Percentiles rank a stretch among this genome's conserved stretches.
These are phyloP conservation scores for Babylonia areolata DNA, from an alignment of 1,140 invertebrate species.

Conservation along the genomic window DNA sequence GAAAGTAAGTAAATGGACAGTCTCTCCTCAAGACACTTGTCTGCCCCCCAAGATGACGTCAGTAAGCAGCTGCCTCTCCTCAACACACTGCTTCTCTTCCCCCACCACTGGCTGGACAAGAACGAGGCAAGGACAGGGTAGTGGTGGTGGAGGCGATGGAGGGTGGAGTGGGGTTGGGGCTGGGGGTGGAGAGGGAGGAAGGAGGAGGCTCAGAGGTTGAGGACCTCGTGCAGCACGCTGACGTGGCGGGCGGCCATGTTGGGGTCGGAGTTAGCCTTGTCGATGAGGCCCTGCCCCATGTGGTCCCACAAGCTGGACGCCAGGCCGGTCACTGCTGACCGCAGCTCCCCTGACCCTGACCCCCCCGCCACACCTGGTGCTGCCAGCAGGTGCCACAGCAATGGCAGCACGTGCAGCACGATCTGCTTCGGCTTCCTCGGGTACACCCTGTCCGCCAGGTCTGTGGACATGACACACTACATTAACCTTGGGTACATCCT, in stretches of 20 bases:
- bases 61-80: no score
- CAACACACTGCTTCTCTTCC: neutral
- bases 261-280: constrained; percentile 67
- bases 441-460: constrained; percentile 71
- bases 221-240: constrained; percentile 66
- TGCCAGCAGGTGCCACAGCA: constrained; percentile 73
- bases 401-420: constrained; percentile 71
- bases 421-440: constrained; percentile 72
- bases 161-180: neutral
- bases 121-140: neutral
- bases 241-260: constrained; percentile 68
- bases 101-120: neutral
- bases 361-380: constrained; percentile 64
- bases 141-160: no score
- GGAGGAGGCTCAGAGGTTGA: constrained; percentile 41
- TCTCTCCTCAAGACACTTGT: no score
- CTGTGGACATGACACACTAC: no score
- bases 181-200: neutral
- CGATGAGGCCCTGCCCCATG: constrained; percentile 69
- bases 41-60: no score
- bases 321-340: constrained; percentile 64
- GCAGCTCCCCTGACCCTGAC: constrained; percentile 64
- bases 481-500: no score
- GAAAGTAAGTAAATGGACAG: no score
- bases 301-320: constrained; percentile 64